These are phyloP conservation scores for Drosophila conformis DNA, from an alignment of 2,888 invertebrate species.

Conservation along the genomic window DNA sequence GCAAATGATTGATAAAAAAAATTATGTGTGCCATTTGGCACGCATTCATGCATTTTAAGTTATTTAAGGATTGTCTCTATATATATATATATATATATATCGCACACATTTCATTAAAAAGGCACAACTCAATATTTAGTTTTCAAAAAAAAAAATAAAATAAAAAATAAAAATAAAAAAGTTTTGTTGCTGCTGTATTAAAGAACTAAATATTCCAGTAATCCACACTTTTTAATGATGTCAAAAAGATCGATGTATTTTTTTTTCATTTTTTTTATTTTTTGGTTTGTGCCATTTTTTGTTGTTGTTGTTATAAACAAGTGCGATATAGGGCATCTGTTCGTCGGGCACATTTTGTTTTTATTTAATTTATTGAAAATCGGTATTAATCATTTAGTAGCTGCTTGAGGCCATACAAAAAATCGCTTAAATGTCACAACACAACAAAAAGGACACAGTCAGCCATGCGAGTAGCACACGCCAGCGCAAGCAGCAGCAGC, in stretches of 20 bases:
- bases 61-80: not conserved
- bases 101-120: not conserved
- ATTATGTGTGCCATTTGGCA: not conserved
- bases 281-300: not conserved
- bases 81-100: not conserved
- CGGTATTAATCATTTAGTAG: slow-evolving; percentile 14
- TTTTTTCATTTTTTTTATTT: not conserved
- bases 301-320: not conserved
- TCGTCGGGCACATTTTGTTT: slow-evolving; percentile 6
- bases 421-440: slow-evolving; percentile 81
- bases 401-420: slow-evolving; percentile 32
- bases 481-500: slow-evolving; percentile 39
- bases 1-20: not conserved
- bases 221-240: not conserved
- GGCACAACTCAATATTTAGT: not conserved
- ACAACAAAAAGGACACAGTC: slow-evolving; percentile 75
- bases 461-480: slow-evolving; percentile 56
- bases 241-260: not conserved
- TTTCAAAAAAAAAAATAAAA: not conserved
- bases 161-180: not conserved
- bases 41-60: not conserved
- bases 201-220: not conserved
- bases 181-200: not conserved
- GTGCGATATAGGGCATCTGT: not conserved
- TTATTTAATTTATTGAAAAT: slow-evolving; percentile 5